phyloP scores from a whole-genome alignment of 2,888 invertebrate genomes.

The Glyphotaelius pellucidus region DNA sequence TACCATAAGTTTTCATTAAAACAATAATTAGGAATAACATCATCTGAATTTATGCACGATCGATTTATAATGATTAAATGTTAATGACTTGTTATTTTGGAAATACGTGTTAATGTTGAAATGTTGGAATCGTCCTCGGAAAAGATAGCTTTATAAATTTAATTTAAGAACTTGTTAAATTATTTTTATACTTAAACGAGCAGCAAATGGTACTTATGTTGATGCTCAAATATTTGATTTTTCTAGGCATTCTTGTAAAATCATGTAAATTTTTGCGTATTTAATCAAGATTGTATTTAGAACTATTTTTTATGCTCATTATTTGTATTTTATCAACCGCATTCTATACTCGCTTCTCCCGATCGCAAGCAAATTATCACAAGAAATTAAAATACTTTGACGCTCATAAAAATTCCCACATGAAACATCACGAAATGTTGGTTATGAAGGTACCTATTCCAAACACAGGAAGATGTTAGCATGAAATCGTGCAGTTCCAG shows the following conservation, averaged over 20 bases:
- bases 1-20: background rate
- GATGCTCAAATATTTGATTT: background rate
- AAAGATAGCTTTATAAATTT: background rate
- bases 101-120: background rate
- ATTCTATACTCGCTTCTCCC: background rate
- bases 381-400: background rate
- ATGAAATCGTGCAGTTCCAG: background rate
- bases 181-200: background rate
- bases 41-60: background rate
- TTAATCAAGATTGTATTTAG: background rate
- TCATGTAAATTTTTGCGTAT: background rate
- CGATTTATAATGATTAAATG: background rate
- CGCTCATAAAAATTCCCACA: background rate
- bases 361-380: too few species aligned
- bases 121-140: background rate
- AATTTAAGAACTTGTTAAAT: background rate
- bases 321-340: background rate
- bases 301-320: background rate
- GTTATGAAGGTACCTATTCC: background rate
- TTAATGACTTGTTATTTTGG: background rate
- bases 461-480: background rate
- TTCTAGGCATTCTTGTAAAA: background rate
- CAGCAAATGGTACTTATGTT: background rate
- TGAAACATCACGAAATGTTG: background rate
- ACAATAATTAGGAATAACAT: background rate